Evolutionary conservation across 2,888 invertebrate species (phyloP).

Genomic region (Eilema caniola): DNA sequence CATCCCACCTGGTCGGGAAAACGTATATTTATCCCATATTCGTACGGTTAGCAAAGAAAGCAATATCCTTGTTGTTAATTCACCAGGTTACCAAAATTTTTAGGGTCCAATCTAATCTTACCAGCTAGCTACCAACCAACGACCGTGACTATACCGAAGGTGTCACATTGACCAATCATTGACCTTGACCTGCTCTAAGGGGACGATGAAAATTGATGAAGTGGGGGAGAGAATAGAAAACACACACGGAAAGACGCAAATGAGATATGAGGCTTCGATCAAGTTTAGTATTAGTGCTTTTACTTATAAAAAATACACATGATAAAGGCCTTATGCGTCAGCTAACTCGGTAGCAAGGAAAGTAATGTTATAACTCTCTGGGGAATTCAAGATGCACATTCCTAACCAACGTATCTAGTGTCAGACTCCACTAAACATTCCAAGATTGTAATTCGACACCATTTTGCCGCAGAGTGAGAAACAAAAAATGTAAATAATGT

Average conservation of each 20-base stretch:
- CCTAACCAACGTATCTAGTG: slow-evolving; percentile 51
- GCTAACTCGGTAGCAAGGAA: neutral
- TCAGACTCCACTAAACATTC: slow-evolving; percentile 74
- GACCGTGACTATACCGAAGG: too few relatives aligned
- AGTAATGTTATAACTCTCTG: slow-evolving; percentile 38
- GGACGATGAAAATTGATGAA: neutral
- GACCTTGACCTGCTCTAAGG: neutral
- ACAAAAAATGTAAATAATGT: slow-evolving; percentile 81
- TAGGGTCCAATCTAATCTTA: too few relatives aligned
- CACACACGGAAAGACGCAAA: neutral
- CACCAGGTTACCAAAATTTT: too few relatives aligned
- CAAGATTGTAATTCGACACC: slow-evolving; percentile 82
- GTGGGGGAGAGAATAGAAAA: neutral
- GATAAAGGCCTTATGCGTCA: neutral
- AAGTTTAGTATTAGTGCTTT: too few relatives aligned
- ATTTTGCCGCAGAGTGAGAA: slow-evolving; percentile 66
- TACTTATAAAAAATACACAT: neutral
- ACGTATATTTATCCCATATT: too few relatives aligned
- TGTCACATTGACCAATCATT: too few relatives aligned
- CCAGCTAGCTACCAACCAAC: too few relatives aligned
- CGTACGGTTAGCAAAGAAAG: too few relatives aligned
- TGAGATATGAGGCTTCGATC: neutral
- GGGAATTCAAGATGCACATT: slow-evolving; percentile 59
- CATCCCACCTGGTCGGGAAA: too few relatives aligned
- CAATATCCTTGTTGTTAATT: neutral